phyloP scores from a whole-genome alignment of 1,140 invertebrate genomes.

The Chrysomallon squamiferum region DNA sequence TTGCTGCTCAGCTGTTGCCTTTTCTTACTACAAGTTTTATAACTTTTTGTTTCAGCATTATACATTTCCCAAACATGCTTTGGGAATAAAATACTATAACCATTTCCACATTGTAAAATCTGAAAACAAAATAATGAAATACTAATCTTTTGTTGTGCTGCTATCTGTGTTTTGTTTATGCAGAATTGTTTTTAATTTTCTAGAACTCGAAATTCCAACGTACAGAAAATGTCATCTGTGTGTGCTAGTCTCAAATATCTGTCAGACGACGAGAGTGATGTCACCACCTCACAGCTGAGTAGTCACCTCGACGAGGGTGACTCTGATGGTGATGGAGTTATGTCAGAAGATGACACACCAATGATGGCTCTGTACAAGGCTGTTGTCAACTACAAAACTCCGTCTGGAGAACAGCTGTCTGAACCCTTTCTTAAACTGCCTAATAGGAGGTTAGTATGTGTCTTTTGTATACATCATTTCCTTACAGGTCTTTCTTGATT shows the following conservation, averaged over 20 bases:
- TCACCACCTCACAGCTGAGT: conserved; percentile 35
- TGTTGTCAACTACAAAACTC: conserved; percentile 75
- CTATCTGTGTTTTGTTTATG: too few species aligned
- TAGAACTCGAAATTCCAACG: conserved; percentile 17
- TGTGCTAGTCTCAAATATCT: conserved; percentile 70
- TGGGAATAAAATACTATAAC: too few species aligned
- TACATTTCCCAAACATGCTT: too few species aligned
- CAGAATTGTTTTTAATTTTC: too few species aligned
- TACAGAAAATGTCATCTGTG: conserved; percentile 67
- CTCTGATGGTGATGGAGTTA: conserved; percentile 31
- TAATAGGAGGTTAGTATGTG: conserved; percentile 69
- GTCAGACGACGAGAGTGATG: conserved; percentile 64
- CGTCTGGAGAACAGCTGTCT: conserved; percentile 73
- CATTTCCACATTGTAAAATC: too few species aligned
- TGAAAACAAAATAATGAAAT: too few species aligned
- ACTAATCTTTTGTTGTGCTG: too few species aligned
- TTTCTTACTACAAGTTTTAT: too few species aligned
- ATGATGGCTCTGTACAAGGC: conserved; percentile 80
- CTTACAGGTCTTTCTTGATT: too few species aligned
- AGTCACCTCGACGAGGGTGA: conserved; percentile 50
- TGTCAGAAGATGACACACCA: conserved; percentile 45
- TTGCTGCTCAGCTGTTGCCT: too few species aligned
- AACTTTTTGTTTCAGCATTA: too few species aligned
- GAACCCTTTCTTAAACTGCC: conserved; percentile 94
- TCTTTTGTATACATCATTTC: too few species aligned